phyloP scores from a whole-genome alignment of 2,113 vertebrate genomes.

The Castor canadensis region DNA sequence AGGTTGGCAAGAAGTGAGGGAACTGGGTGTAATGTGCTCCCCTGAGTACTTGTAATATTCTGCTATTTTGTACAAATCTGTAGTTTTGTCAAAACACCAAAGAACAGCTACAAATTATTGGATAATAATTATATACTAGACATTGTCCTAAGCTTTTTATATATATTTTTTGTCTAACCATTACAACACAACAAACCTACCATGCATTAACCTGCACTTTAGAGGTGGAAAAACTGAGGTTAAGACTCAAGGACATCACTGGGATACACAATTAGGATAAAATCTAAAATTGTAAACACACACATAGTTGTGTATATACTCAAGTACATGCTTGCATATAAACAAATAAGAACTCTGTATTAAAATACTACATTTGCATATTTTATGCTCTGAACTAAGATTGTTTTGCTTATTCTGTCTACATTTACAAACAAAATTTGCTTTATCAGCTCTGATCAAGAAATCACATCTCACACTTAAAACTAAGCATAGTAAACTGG shows the following conservation, averaged over 20 bases:
- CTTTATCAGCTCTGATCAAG: background rate
- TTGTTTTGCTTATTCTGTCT: background rate
- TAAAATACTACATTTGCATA: background rate
- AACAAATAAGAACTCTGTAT: background rate
- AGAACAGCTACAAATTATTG: fast-evolving
- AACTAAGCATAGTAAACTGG: background rate
- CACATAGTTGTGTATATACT: fast-evolving
- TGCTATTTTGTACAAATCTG: background rate
- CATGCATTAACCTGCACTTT: background rate
- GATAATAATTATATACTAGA: background rate
- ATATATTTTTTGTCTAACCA: background rate
- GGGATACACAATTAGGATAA: background rate
- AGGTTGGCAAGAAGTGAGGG: background rate
- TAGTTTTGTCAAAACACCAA: background rate
- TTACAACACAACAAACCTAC: background rate
- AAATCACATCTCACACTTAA: background rate
- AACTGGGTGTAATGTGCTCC: fast-evolving
- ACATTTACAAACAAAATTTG: background rate
- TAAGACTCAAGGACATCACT: background rate
- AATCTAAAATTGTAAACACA: background rate
- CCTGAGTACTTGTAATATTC: fast-evolving
- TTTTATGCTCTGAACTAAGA: background rate
- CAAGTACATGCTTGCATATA: too few relatives aligned
- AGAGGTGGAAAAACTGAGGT: background rate
- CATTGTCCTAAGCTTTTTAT: background rate